Conservation (phyloP, 2,888 invertebrate species). For the Lithophane socia region DNA sequence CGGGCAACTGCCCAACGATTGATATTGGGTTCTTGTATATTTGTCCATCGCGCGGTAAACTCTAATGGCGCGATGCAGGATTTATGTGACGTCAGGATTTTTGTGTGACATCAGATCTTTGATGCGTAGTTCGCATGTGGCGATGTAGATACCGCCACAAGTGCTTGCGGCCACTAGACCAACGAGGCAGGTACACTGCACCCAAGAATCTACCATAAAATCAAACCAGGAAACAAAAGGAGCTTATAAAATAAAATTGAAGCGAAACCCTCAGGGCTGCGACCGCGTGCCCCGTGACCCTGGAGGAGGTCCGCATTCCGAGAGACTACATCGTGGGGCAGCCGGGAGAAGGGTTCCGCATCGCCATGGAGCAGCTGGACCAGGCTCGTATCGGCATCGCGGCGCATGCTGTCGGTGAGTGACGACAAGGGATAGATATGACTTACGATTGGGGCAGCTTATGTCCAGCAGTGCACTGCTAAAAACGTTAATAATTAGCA, state of each 20-base stretch:
- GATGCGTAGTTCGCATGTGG: too few species aligned
- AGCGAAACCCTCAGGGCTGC: conserved; percentile 89
- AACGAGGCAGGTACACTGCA: conserved; percentile 41
- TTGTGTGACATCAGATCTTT: too few species aligned
- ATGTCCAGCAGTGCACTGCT: neutral
- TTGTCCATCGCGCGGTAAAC: too few species aligned
- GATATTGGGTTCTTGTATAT: too few species aligned
- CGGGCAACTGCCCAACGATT: too few species aligned
- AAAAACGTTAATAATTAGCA: too few species aligned
- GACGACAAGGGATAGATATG: neutral
- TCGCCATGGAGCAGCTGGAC: conserved; percentile 93
- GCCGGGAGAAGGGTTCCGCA: conserved; percentile 92
- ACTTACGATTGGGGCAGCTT: neutral
- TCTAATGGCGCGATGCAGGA: too few species aligned
- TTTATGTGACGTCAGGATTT: too few species aligned
- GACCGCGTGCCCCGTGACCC: conserved; percentile 92
- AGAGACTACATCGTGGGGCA: conserved; percentile 88
- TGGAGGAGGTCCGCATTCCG: conserved; percentile 92
- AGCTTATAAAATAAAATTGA: conserved; percentile 77
- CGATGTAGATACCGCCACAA: too few species aligned
- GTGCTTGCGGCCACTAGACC: too few species aligned
- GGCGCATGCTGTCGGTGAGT: conserved; percentile 92
- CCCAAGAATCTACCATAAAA: conserved; percentile 22
- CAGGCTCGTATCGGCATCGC: conserved; percentile 94
- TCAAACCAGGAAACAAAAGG: conserved; percentile 63